Evolutionary conservation across 2,888 invertebrate genomes (phyloP).

Genomic region (Chromoteleia sp.): DNA sequence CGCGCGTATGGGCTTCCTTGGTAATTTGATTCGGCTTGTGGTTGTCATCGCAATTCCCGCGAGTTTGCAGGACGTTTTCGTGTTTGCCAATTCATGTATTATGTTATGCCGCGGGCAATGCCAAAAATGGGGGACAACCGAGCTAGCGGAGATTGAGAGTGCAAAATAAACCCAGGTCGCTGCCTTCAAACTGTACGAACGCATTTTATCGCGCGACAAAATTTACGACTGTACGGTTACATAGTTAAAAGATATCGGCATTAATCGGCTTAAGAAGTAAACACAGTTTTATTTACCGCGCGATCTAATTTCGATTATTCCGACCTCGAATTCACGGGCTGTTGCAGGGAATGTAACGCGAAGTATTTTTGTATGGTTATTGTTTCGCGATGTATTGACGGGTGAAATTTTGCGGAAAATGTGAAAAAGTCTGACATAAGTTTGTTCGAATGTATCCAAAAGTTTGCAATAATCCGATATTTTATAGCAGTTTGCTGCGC

Average conservation of each 20-base stretch:
- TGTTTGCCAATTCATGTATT: slow-evolving; percentile 38
- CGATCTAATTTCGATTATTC: slow-evolving; percentile 19
- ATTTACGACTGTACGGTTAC: slow-evolving; percentile 54
- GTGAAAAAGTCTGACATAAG: not conserved
- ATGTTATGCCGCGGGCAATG: slow-evolving; percentile 29
- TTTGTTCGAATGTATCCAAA: not conserved
- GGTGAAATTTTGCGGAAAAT: slow-evolving; percentile 6
- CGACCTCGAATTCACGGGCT: not conserved
- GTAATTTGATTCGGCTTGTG: slow-evolving; percentile 73
- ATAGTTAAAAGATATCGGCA: slow-evolving; percentile 6
- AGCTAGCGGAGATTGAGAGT: slow-evolving; percentile 23
- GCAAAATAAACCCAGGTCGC: slow-evolving; percentile 28
- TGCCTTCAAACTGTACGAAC: slow-evolving; percentile 52
- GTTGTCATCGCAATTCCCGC: slow-evolving; percentile 72
- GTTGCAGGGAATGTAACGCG: slow-evolving; percentile 10
- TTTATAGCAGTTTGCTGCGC: not conserved
- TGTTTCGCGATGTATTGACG: slow-evolving; percentile 18
- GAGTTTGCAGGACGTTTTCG: slow-evolving; percentile 71
- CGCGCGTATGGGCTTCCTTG: slow-evolving; percentile 56
- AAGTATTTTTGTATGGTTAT: slow-evolving; percentile 1
- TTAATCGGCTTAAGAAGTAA: slow-evolving; percentile 26
- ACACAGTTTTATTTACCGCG: slow-evolving; percentile 13
- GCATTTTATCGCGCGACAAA: slow-evolving; percentile 74
- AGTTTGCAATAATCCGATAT: slow-evolving; percentile 17
- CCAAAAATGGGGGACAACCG: slow-evolving; percentile 25